A percentile compares a stretch with the other conserved stretches of the same genome.
phyloP scores from a whole-genome alignment of 2,888 invertebrate genomes.

The Lumbricus terrestris region DNA sequence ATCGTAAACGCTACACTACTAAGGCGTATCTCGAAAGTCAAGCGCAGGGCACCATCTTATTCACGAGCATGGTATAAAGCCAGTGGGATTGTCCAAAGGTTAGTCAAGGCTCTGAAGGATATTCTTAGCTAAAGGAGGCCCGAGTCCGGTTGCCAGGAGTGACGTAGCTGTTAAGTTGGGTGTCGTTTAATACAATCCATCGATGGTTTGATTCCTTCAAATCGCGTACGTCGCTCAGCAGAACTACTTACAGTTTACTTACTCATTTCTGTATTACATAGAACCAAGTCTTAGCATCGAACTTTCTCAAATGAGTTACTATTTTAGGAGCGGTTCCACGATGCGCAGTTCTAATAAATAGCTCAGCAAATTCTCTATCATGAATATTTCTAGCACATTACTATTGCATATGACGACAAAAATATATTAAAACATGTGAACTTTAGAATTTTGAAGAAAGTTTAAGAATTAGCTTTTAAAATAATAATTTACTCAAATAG shows the following conservation, averaged over 20 bases:
- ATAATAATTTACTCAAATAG: not conserved
- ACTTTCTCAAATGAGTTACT: not conserved
- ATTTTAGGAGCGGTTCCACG: not conserved
- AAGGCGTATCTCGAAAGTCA: too few relatives aligned
- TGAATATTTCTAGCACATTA: not conserved
- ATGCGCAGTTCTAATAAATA: slow-evolving; percentile 7
- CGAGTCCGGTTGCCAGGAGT: too few relatives aligned
- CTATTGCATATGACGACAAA: not conserved
- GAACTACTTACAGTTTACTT: not conserved
- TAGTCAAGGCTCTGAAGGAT: too few relatives aligned
- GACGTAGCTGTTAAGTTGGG: not conserved
- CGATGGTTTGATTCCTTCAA: too few relatives aligned
- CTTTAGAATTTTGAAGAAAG: not conserved
- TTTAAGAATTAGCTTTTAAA: not conserved
- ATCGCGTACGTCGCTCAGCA: not conserved
- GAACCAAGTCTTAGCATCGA: too few relatives aligned
- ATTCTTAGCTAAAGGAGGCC: too few relatives aligned
- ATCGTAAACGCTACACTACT: too few relatives aligned
- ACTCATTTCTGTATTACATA: not conserved
- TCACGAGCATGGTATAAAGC: too few relatives aligned
- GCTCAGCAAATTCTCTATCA: not conserved
- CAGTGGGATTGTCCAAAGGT: too few relatives aligned
- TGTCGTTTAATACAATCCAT: not conserved
- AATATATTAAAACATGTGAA: not conserved
- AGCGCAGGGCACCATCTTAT: too few relatives aligned